Evolutionary conservation across 2,888 invertebrate species (phyloP), one percentile per base, ranked within the genome.

Genomic region (Tenthredo distinguenda): DNA sequence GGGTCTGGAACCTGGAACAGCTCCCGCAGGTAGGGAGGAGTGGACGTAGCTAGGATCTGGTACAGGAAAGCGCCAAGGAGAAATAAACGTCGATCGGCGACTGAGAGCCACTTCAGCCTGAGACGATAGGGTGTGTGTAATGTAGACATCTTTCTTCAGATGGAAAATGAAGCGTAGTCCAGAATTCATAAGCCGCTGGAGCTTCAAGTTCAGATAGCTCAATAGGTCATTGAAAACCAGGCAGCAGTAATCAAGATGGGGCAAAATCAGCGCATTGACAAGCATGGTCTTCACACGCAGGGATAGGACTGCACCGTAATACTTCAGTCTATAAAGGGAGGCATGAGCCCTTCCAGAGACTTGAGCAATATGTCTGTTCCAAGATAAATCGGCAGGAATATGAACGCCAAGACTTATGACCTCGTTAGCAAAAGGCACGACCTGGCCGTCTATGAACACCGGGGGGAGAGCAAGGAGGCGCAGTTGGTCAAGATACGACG

Each of bases 341-440:
- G 34, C 50, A 50, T 50, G 18, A 2, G 74, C 40, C 72, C 62
- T 74, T 0, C 37, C 4, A 9, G 81, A 85, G n/a, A 86, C 62
- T 0, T 7, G 15, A 0, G 50, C 6, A 0, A 86, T n/a, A 5
- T 86, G 86, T 0, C 9, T 21, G 0, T 85, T 72, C 84, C 86
- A 86, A 0, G 72, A 31, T 0, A 86, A 81, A 37, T 74, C 47
- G 7, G 82, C 40, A 0, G 43, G 12, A 43, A 86, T 65, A 0
- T 37, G 40, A 0, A 86, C 34, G 0, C 85, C 82, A 0, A 86
- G 68, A 21, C 76, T 85, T 2, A 50, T 6, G 3, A 65, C 74
- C 12, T 85, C 72, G 0, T 2, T 1, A 0, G 65, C 85, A 37
- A 50, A 85, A 0, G 81, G 85, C 1, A 85, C 7, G 34, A 12